Base-by-base conservation (phyloP, 2,888 invertebrate genomes). In the Gryllus longicercus region DNA sequence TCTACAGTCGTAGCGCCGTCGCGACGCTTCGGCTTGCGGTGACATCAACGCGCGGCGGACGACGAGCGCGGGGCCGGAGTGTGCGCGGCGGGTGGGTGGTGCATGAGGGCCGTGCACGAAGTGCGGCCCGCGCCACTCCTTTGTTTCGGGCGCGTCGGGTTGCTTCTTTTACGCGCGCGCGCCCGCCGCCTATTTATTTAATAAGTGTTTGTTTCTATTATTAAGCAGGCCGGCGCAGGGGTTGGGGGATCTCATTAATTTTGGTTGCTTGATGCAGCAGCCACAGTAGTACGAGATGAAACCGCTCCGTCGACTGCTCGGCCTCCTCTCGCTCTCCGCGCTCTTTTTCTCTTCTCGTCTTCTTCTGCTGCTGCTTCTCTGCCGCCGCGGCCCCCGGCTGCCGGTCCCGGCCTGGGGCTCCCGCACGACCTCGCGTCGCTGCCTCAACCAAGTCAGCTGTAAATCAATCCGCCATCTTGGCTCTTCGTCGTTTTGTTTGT, bases 171-270 rank as follows among this genome's bases (percentile, higher is more conserved):
- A 14, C 63, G n/a, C 63, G 38, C 38, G 38, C 38, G 38, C 38
- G 38, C 38, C 38, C 63, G 14, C 63, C 63, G 14, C 63, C 63
- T 18, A n/a, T 63, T n/a, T 63, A 63, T 63, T 63, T 63, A 63
- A 63, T 63, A 63, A 63, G 63, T 63, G 63, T 63, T 63, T 63
- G 63, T 63, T 63, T 63, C 63, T 63, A 63, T 63, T 63, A 63
- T 63, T 18, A 63, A 63, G 63, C 63, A 63, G 63, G 63, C 16
- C n/a, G n/a, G n/a, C n/a, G 63, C 63, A 11, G 63, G n/a, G 63
- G 63, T 63, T 63, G 63, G 16, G 63, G n/a, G 63, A 63, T 63
- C 63, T 63, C 63, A 63, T 63, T 63, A 63, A 63, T 63, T 63
- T 63, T n/a, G 63, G n/a, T 14, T 63, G 63, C 63, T 63, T 63